Conservation (phyloP, 2,797 vertebrate species). For the Hipposideros larvatus region DNA sequence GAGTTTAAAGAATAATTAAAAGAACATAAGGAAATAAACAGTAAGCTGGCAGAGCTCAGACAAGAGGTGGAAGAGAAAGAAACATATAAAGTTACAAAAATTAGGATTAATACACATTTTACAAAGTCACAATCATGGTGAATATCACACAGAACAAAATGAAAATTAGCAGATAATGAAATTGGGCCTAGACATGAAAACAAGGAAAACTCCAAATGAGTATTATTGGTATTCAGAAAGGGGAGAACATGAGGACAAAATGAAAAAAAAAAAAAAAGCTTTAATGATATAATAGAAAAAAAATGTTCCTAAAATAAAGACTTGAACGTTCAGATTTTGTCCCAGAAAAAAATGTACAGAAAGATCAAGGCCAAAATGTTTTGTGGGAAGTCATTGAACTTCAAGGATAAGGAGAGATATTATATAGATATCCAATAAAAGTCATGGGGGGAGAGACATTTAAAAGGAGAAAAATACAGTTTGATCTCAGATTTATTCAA, state of each 20-base stretch:
- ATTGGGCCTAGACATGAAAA: constrained; percentile 19
- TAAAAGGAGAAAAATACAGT: background rate
- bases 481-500: constrained; percentile 60
- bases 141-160: constrained; percentile 22
- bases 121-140: background rate
- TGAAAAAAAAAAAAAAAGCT: background rate
- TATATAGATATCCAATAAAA: constrained; percentile 45
- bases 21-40: background rate
- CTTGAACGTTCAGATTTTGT: constrained; percentile 63
- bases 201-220: constrained; percentile 27
- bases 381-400: constrained; percentile 61
- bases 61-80: background rate
- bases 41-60: background rate
- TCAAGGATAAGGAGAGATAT: constrained; percentile 49
- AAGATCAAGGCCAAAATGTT: constrained; percentile 70
- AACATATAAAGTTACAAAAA: background rate
- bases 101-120: background rate
- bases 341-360: background rate
- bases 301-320: constrained; percentile 49
- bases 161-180: background rate
- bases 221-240: constrained; percentile 46
- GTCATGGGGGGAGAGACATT: background rate
- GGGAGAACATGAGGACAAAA: background rate
- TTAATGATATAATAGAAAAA: constrained; percentile 25
- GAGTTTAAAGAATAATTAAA: constrained; percentile 18